Conservation (phyloP, 2,888 invertebrate genomes). For the Parnassius orleans region DNA sequence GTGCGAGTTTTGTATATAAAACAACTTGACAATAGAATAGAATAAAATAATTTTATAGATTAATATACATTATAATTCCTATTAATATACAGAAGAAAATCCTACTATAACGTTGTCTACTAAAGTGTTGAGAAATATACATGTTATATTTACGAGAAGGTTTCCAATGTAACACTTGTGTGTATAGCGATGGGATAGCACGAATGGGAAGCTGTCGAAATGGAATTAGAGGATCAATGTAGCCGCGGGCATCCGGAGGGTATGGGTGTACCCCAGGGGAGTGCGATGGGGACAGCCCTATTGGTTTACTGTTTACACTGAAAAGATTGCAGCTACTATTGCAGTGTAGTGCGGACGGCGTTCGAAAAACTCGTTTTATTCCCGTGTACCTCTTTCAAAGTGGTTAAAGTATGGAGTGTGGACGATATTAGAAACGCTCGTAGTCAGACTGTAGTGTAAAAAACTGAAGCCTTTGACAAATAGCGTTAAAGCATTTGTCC, state of each 20-base stretch:
- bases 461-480: constrained; percentile 23
- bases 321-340: constrained; percentile 30
- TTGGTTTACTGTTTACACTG: constrained; percentile 62
- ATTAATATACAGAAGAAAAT: no score
- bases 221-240: constrained; percentile 23
- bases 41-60: no score
- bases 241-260: constrained; percentile 16
- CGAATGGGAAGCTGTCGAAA: constrained; percentile 16
- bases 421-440: constrained; percentile 25
- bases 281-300: constrained; percentile 29
- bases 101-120: no score
- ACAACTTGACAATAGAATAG: no score
- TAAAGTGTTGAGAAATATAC: no score
- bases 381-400: constrained; percentile 22
- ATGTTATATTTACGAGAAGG: no score
- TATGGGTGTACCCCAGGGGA: constrained; percentile 8
- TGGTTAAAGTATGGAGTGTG: constrained; percentile 24
- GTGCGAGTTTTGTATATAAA: no score
- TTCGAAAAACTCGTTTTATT: constrained; percentile 40
- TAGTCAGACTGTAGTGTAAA: constrained; percentile 1
- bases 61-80: no score
- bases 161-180: background rate
- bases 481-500: constrained; percentile 18
- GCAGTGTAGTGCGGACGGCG: constrained; percentile 42
- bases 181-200: constrained; percentile 2